Evolutionary conservation across 2,113 vertebrate species (phyloP), one percentile per base, ranked within the genome.

Genomic region (Ailuropoda melanoleuca): DNA sequence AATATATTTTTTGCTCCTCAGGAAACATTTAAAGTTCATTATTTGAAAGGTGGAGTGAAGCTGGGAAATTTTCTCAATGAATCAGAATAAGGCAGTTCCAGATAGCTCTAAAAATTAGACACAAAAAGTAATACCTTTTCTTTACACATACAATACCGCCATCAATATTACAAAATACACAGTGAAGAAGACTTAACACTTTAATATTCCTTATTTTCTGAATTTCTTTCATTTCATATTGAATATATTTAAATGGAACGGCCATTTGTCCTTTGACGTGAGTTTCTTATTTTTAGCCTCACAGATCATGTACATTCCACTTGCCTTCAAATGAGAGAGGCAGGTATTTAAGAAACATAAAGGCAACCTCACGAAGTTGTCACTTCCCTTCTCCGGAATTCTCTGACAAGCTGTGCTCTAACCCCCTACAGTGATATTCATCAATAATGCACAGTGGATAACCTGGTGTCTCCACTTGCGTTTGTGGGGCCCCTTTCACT

Each of bases 341-440:
- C n/a, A 91, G 10, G 75, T 92, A 62, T 92, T 93, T 93, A 97
- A 97, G 48, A 93, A 92, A 78, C 24, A 46, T 46, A 55, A 60
- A 95, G 48, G 8, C 39, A 88, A 15, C 43, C 50, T 93, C 15
- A 29, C 34, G 86, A 87, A 48, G n/a, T 58, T 93, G 83, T 95
- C 94, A 83, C 83, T 74, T 82, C 5, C 64, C 37, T 78, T 64
- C 88, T 62, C 89, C 2, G 12, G 85, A 92, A 56, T 66, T 74
- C 53, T 64, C 64, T 93, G 74, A 89, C 55, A 95, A 46, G 91
- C 39, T 72, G 46, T 14, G 53, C 81, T 92, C 46, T 83, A 18
- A 75, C 80, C 55, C 88, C 64, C 53, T 24, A 21, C 1, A 6
- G 92, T 56, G 62, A 88, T 70, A 39, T 26, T 84, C 70, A 60